Percentiles rank a stretch among this genome's conserved stretches.
phyloP scores from a whole-genome alignment of 2,888 invertebrate genomes.

The Onchidella celtica region DNA sequence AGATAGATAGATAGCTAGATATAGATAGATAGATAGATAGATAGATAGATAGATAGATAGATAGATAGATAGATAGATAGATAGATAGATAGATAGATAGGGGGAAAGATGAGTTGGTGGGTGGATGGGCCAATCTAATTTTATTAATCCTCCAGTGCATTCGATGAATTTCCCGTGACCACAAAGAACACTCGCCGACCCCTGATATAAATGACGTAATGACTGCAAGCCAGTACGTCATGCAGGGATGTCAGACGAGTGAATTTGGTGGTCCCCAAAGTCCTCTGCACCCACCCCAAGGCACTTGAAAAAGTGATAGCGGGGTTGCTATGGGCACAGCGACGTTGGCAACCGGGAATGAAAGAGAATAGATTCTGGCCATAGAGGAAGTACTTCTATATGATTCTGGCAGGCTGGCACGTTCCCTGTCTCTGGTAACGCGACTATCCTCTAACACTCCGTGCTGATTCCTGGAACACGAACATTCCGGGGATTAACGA shows the following conservation, averaged over 20 bases:
- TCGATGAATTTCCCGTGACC: neutral
- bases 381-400: no score
- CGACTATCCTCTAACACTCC: constrained; percentile 34
- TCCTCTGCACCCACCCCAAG: constrained; percentile 47
- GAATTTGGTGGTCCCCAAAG: constrained; percentile 43
- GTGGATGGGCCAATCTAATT: neutral
- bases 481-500: constrained; percentile 50
- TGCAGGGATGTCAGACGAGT: neutral
- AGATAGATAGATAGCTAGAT: no score
- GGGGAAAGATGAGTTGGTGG: neutral
- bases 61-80: neutral
- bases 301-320: constrained; percentile 47
- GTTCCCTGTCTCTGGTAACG: constrained; percentile 7
- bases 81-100: neutral
- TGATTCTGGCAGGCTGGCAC: no score
- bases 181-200: neutral
- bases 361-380: no score
- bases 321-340: constrained; percentile 47
- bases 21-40: no score
- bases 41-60: neutral
- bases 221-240: neutral
- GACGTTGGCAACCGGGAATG: constrained; percentile 45
- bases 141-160: neutral
- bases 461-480: constrained; percentile 40
- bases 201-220: neutral